Percentiles rank a stretch among this genome's conserved stretches.
phyloP scores from a whole-genome alignment of 2,113 vertebrate species.

The Noctilio leporinus region DNA sequence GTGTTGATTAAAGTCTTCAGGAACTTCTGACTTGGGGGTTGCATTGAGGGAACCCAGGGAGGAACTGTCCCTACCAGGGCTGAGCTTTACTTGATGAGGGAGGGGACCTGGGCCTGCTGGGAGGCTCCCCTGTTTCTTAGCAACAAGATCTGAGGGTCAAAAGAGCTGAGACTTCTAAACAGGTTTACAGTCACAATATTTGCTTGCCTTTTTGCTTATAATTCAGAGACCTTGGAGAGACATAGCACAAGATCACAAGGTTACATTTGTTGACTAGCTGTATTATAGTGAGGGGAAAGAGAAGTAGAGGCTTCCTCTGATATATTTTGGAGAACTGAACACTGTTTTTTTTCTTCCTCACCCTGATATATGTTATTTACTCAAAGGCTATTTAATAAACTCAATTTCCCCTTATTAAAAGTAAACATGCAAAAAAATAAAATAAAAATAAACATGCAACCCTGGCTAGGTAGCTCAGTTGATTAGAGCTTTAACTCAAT shows the following conservation, averaged over 20 bases:
- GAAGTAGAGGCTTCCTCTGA: not conserved
- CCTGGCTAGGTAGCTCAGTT: no score
- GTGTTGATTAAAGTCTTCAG: not conserved
- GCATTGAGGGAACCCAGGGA: not conserved
- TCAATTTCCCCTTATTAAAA: constrained; percentile 43
- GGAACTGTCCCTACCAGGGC: no score
- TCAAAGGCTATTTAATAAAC: constrained; percentile 32
- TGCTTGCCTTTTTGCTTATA: not conserved
- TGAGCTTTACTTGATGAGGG: not conserved
- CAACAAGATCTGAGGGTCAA: not conserved
- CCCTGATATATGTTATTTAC: not conserved
- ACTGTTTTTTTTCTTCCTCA: not conserved
- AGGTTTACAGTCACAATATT: not conserved
- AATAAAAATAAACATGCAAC: constrained; percentile 32
- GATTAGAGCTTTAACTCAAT: no score
- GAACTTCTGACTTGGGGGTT: not conserved
- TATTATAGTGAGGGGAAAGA: not conserved
- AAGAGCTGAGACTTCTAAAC: not conserved
- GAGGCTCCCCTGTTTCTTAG: not conserved
- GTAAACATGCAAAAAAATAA: constrained; percentile 20
- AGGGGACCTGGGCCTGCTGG: not conserved
- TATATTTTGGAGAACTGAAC: not conserved
- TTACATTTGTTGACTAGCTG: not conserved
- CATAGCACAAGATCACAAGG: not conserved
- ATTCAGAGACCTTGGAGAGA: constrained; percentile 2